Conservation (phyloP, 2,113 vertebrate species). For the Gambusia holbrooki region DNA sequence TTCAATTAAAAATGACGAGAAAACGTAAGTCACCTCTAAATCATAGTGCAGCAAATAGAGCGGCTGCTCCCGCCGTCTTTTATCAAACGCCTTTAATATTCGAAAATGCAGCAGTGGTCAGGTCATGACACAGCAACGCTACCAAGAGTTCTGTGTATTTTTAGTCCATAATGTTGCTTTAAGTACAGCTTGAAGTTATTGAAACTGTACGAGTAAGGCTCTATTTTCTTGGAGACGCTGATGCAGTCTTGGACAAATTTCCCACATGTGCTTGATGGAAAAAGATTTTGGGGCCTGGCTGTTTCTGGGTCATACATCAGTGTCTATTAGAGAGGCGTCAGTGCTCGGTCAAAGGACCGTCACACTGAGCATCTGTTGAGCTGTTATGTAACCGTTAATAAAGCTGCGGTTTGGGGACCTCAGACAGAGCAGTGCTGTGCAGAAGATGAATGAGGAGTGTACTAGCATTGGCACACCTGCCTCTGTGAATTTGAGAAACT, state of each 20-base stretch:
- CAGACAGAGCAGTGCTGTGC: conserved; percentile 55
- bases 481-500: conserved; percentile 1
- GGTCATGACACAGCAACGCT: conserved; percentile 7
- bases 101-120: conserved; percentile 12
- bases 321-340: conserved; percentile 27
- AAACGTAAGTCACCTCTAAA: too few species aligned
- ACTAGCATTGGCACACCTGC: conserved; percentile 24
- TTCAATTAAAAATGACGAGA: too few species aligned
- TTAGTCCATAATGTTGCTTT: conserved; percentile 3
- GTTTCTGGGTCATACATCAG: conserved; percentile 46
- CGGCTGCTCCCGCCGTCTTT: too few species aligned
- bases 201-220: conserved; percentile 2
- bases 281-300: conserved; percentile 10
- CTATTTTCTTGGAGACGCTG: conserved; percentile 3
- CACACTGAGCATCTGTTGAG: conserved; percentile 61
- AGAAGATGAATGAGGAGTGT: conserved; percentile 28
- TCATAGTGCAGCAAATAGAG: too few species aligned
- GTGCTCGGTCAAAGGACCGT: conserved; percentile 29
- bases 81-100: background rate
- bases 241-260: conserved; percentile 28
- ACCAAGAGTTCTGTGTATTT: conserved; percentile 20
- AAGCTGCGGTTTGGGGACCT: conserved; percentile 56
- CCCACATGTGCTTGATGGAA: conserved; percentile 36
- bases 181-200: background rate
- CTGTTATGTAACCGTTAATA: conserved; percentile 64